Evolutionary conservation across 2,113 vertebrate species (phyloP).

Genomic region (Seriola quinqueradiata): DNA sequence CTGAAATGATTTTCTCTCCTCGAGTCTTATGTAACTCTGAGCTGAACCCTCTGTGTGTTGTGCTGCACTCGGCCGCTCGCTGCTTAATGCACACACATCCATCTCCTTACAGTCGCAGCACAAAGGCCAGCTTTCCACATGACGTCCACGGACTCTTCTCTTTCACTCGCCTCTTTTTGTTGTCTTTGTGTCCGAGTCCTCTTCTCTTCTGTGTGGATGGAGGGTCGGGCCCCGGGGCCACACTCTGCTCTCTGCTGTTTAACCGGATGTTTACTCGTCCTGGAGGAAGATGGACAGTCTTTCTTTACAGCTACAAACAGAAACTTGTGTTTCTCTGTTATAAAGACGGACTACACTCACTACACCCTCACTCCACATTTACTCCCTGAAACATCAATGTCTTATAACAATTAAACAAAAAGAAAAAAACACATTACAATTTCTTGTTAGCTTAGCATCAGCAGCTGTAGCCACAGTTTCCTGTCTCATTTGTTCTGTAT

Average conservation of each 20-base stretch:
- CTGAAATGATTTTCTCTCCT: neutral
- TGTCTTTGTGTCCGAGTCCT: constrained; percentile 50
- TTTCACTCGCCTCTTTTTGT: constrained; percentile 39
- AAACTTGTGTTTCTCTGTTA: neutral
- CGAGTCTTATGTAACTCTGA: constrained; percentile 14
- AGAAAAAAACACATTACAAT: no score
- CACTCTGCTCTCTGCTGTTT: constrained; percentile 39
- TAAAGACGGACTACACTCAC: neutral
- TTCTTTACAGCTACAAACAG: constrained; percentile 9
- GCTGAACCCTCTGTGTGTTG: neutral
- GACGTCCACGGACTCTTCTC: constrained; percentile 21
- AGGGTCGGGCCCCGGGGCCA: constrained; percentile 46
- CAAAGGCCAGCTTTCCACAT: constrained; percentile 62
- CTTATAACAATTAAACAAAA: no score
- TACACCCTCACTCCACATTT: no score
- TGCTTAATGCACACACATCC: constrained; percentile 47
- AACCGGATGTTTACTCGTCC: constrained; percentile 25
- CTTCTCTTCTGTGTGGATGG: neutral
- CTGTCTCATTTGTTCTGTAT: no score
- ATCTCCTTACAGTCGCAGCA: constrained; percentile 40
- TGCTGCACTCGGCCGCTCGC: neutral
- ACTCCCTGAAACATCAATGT: no score
- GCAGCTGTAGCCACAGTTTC: no score
- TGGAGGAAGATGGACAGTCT: constrained; percentile 17
- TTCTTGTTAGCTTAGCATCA: no score